These are phyloP conservation scores for Spongia lamella DNA, from an alignment of 37 sponge, comb jelly and placozoan species.

Conservation along the genomic window DNA sequence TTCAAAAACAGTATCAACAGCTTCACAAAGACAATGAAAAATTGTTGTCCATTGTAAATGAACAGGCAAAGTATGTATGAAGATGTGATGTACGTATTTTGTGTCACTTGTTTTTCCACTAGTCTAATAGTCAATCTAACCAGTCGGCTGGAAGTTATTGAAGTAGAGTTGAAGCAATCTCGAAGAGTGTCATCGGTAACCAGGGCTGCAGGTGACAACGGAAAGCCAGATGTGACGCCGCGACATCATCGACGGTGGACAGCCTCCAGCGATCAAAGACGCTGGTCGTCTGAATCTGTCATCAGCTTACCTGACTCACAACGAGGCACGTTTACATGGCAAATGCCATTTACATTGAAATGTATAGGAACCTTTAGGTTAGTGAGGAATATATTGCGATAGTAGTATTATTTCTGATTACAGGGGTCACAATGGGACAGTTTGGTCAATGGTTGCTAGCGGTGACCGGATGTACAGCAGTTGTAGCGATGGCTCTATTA, in stretches of 20 bases:
- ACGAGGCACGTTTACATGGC: constrained; percentile 52
- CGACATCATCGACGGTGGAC: too few relatives aligned
- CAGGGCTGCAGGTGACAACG: too few relatives aligned
- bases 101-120: constrained; percentile 5
- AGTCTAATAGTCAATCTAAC: constrained; percentile 7
- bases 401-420: background rate
- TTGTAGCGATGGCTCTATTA: constrained; percentile 85
- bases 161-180: constrained; percentile 14
- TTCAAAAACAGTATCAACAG: background rate
- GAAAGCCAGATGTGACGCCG: too few relatives aligned
- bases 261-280: too few relatives aligned
- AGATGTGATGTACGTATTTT: too few relatives aligned
- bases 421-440: constrained; percentile 83
- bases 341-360: constrained; percentile 94
- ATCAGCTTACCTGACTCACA: background rate
- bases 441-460: constrained; percentile 68
- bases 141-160: constrained; percentile 10
- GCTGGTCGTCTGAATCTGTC: constrained; percentile 58
- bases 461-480: constrained; percentile 68
- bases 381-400: background rate
- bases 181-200: too few relatives aligned
- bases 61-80: constrained; percentile 2
- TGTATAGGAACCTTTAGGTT: constrained; percentile 93
- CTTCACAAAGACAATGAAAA: background rate
- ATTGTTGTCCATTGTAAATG: background rate